Base-by-base conservation (phyloP, 1,140 invertebrate genomes). In the Trichonephila clavipes region DNA sequence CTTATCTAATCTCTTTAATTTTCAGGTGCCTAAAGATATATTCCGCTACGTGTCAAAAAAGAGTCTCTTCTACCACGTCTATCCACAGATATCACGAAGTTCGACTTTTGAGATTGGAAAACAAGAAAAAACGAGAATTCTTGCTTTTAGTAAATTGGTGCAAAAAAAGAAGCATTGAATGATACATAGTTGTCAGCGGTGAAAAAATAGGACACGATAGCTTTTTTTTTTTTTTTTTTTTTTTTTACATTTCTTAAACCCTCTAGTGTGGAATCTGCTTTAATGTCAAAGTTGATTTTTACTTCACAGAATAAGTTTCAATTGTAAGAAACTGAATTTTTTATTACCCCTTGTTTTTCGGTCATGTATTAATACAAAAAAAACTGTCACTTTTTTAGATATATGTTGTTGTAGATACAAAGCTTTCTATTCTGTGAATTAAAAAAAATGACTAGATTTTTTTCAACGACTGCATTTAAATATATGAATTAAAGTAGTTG, bases 121-220 rank as follows among this genome's bases (percentile, higher is more conserved):
- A 51, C 51, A 51, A 51, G 51, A 51, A 62, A n/a, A 64, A 86
- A 87, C 24, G 64, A 21, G 64, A 88, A 21, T 66, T 66, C 62
- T 69, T 69, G 87, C 87, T 88, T 88, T 88, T 64, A 88, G 87
- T 64, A 88, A 88, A 88, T 88, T 88, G 87, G 40, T 51, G 34
- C 14, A 88, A 88, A 88, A n/a, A 69, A 69, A 21, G 14, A 88
- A 1, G 44, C 82, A 77, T 83, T 58, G 44, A 83, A 83, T 83
- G 40, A 83, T 83, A 83, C 82, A 83, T 83, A 40, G 51, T 58
- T 59, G 82, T 83, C 40, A 83, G 69, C 24, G 6, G 24, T 14
- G 16, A 77, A 77, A 28, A 40, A 77, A 77, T 77, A 18, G 69
- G 58, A 62, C 85, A 61, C 24, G 85, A 87, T 87, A 62, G 28